Conservation (phyloP, 2,113 vertebrate species). For the Oryzias javanicus region DNA sequence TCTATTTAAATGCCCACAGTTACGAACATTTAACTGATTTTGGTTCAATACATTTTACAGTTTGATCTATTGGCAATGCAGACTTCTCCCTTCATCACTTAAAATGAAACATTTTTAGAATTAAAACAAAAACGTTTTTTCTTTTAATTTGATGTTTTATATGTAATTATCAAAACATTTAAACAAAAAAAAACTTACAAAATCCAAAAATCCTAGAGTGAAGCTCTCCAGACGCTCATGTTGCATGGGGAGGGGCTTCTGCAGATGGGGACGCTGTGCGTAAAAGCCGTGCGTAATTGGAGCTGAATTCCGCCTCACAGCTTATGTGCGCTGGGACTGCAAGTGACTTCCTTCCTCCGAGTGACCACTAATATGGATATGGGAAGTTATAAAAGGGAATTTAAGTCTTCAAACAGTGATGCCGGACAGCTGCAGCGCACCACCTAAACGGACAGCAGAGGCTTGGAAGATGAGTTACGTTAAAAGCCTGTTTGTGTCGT, state of each 20-base stretch:
- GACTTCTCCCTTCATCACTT: too few relatives aligned
- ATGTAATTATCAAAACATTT: too few relatives aligned
- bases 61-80: too few relatives aligned
- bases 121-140: too few relatives aligned
- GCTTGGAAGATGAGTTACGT: slow-evolving; percentile 51
- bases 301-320: slow-evolving; percentile 12
- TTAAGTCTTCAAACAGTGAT: slow-evolving; percentile 22
- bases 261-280: slow-evolving; percentile 24
- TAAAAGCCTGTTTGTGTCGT: slow-evolving; percentile 24
- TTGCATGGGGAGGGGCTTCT: slow-evolving; percentile 29
- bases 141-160: too few relatives aligned
- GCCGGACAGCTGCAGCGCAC: neutral
- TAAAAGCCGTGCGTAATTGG: slow-evolving; percentile 49
- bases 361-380: slow-evolving; percentile 39
- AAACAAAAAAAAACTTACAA: neutral
- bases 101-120: too few relatives aligned
- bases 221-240: too few relatives aligned
- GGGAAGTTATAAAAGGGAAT: slow-evolving; percentile 54
- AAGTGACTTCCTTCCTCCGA: slow-evolving; percentile 60
- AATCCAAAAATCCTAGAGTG: too few relatives aligned
- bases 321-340: slow-evolving; percentile 1
- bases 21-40: too few relatives aligned
- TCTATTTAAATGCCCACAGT: too few relatives aligned
- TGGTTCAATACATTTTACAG: too few relatives aligned
- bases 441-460: neutral